Percentiles rank a stretch among this genome's conserved stretches.
Conservation (phyloP, 2,797 vertebrate species). For the Psittacula derbiana region DNA sequence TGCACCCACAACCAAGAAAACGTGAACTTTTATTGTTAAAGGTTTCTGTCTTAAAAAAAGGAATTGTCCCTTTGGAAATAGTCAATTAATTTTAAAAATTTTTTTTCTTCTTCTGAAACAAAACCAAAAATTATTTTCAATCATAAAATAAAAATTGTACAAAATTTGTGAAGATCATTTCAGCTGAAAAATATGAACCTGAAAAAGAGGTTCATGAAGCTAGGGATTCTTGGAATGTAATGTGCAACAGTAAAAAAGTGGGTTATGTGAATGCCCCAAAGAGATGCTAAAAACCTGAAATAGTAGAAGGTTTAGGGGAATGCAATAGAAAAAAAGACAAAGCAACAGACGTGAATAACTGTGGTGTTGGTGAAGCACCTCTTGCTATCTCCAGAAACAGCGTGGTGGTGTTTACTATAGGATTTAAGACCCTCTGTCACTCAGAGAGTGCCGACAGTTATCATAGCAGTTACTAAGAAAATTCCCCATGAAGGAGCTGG, state of each 20-base stretch:
- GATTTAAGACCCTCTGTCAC: not conserved
- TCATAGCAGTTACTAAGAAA: not conserved
- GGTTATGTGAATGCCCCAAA: not conserved
- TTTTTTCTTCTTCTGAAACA: not conserved
- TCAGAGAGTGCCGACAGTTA: not conserved
- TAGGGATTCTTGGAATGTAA: not conserved
- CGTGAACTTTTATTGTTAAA: not conserved
- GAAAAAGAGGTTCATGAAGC: not conserved
- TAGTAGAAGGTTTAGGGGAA: not conserved
- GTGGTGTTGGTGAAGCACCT: not conserved
- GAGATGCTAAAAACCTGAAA: not conserved
- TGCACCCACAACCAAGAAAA: not conserved
- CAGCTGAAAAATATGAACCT: not conserved
- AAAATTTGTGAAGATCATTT: not conserved
- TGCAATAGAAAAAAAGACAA: fast-evolving
- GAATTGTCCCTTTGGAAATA: not conserved
- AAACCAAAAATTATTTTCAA: not conserved
- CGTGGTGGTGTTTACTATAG: not conserved
- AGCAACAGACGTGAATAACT: not conserved
- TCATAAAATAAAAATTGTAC: not conserved
- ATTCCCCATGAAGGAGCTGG: not conserved
- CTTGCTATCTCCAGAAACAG: not conserved
- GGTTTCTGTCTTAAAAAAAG: not conserved
- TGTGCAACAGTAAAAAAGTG: not conserved
- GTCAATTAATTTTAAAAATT: fast-evolving